These are phyloP conservation scores for Rhodinocichla rosea DNA, from an alignment of 2,113 vertebrate genomes.

Conservation along the genomic window DNA sequence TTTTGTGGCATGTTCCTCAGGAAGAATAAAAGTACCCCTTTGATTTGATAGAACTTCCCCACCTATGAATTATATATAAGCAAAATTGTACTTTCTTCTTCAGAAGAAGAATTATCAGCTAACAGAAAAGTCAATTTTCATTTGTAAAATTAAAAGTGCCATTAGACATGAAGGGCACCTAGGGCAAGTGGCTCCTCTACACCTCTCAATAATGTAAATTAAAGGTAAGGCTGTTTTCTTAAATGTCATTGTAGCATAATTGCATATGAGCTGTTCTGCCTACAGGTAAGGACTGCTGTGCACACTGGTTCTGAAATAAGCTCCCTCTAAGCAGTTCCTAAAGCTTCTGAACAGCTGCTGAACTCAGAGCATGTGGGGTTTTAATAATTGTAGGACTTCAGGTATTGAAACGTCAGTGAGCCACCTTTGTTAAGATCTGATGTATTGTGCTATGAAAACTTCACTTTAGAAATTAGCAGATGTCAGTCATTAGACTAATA, in stretches of 20 bases:
- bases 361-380: background rate
- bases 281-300: background rate
- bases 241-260: background rate
- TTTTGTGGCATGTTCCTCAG: slow-evolving; percentile 50
- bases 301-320: background rate
- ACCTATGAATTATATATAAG: slow-evolving; percentile 53
- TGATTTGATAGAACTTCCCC: slow-evolving; percentile 54
- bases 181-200: background rate
- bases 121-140: background rate
- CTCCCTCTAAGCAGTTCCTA: background rate
- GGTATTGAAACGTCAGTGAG: background rate
- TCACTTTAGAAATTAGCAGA: background rate
- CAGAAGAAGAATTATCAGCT: background rate
- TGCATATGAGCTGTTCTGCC: background rate
- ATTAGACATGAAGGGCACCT: background rate
- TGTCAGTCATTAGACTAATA: background rate
- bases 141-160: background rate
- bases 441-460: background rate
- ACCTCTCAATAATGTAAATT: background rate
- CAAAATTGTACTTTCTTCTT: slow-evolving; percentile 24
- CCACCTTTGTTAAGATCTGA: background rate
- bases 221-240: slow-evolving; percentile 46
- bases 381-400: background rate
- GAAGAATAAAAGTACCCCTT: slow-evolving; percentile 63
- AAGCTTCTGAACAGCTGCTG: background rate